Evolutionary conservation across 2,797 vertebrate species (phyloP).

Genomic region (Steatocranus sp.): DNA sequence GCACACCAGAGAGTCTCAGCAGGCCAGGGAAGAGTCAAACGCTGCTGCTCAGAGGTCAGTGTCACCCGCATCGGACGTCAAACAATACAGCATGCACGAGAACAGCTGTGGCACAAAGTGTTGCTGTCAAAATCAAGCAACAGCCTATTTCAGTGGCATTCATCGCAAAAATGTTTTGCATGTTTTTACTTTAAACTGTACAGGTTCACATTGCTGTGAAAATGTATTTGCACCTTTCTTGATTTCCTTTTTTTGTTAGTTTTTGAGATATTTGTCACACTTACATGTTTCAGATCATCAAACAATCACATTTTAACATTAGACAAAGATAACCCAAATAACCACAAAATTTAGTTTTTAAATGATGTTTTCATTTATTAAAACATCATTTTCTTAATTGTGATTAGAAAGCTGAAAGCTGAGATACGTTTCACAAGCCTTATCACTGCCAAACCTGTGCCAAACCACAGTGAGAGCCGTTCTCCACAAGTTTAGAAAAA

Average conservation of each 20-base stretch:
- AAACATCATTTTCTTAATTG: neutral
- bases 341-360: neutral
- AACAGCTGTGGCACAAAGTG: neutral
- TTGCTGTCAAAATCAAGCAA: neutral
- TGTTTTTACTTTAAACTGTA: neutral
- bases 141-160: neutral
- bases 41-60: slow-evolving; percentile 47
- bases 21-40: neutral
- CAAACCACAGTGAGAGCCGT: no score
- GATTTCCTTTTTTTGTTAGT: neutral
- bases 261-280: accelerated
- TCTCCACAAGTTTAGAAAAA: no score
- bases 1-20: neutral
- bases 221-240: neutral
- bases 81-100: neutral
- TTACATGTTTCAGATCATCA: neutral
- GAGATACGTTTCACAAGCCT: no score
- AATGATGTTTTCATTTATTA: neutral
- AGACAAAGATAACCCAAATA: neutral
- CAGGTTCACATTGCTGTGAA: neutral
- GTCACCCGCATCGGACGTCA: slow-evolving; percentile 3
- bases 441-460: no score
- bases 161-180: neutral
- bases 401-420: no score
- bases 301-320: neutral